Base-by-base conservation (phyloP, 2,113 vertebrate species). In the Tautogolabrus adspersus region DNA sequence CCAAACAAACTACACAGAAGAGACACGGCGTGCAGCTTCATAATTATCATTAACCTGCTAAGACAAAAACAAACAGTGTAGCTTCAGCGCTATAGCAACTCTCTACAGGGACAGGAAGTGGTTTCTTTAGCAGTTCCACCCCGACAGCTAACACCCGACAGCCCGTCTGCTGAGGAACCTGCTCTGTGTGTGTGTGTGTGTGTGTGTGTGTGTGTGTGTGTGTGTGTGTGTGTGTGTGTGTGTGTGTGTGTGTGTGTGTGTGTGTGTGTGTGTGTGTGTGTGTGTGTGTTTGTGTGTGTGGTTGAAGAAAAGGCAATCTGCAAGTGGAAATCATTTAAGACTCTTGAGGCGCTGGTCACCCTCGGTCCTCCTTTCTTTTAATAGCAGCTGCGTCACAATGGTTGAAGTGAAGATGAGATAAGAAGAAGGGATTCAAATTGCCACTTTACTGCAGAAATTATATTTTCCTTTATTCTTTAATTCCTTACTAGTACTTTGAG, bases 81-180 rank as follows among this genome's bases (percentile, higher is more conserved):
- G 37, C 37, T 66, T 58, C 30, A 40, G 60, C 55, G 0, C 66
- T 47, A 77, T 64, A 58, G 75, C 82, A 85, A 82, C 84, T 8
- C 38, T 21, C 54, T 57, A n/a, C 1, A 4, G 55, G 61, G 67
- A 67, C 88, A 91, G 92, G 93, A 94, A 92, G 92, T 93, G 92
- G 92, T 90, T 91, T 90, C 59, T 21, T 85, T 60, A 72, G 30
- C 15, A 21, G 52, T 44, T 57, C 74, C 56, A 21, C 69, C 64
- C 46, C 40, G 3, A 47, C 52, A 30, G 26, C 70, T 51, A 44
- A 59, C 38, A 18, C 3, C 42, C 42, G 42, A 10, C 42, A 59
- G 9, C n/a, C 13, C 6, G 11, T 38, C 7, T 49, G 61, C 57
- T 75, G 37, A 75, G 61, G 61, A 75, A 79, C 22, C 42, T 61